Evolutionary conservation across 2,797 vertebrate genomes (phyloP), one percentile per base, ranked within the genome.

Genomic region (Remorina albescens): DNA sequence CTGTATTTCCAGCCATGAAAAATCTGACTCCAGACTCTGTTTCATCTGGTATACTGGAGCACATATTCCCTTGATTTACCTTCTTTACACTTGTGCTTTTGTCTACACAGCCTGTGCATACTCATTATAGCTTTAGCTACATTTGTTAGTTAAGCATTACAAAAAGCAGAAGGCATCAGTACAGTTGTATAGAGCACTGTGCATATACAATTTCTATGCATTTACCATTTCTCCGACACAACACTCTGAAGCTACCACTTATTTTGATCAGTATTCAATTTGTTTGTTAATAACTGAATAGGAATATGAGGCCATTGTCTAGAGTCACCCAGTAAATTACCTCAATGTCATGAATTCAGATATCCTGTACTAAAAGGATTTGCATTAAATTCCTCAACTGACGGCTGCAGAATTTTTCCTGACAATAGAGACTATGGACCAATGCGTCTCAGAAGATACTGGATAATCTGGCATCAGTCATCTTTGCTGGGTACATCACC

Each of bases 351-450:
- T 61, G 60, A 83, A 78, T 82, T 78, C 54, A 81, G 58, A 84
- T 49, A 13, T 79, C 34, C 59, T 78, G 74, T 83, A 91, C 76
- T 91, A 77, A 36, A 78, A 60, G 59, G 86, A 88, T 91, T 89
- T 87, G 78, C 89, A 91, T 92, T 50, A 81, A 88, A 93, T 92
- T 86, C 89, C 75, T 86, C 56, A 37, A 79, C 65, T 30, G 67
- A 62, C 23, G 37, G 63, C 72, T 60, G 50, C 34, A 1, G 80
- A 75, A 82, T 84, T 81, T 80, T 78, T 76, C 83, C 81, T 74
- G 68, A 90, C 86, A 89, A 89, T 81, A 34, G 80, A 75, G 69
- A 65, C 66, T 78, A 67, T 81, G 32, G 47, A 82, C 76, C 70
- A 49, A 64, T 76, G 69, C 71, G 77, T 80, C 68, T 64, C 77